Percentiles rank a stretch among this genome's conserved stretches.
Evolutionary conservation across 1,140 invertebrate species (phyloP).

Genomic region (Aporrectodea caliginosa): DNA sequence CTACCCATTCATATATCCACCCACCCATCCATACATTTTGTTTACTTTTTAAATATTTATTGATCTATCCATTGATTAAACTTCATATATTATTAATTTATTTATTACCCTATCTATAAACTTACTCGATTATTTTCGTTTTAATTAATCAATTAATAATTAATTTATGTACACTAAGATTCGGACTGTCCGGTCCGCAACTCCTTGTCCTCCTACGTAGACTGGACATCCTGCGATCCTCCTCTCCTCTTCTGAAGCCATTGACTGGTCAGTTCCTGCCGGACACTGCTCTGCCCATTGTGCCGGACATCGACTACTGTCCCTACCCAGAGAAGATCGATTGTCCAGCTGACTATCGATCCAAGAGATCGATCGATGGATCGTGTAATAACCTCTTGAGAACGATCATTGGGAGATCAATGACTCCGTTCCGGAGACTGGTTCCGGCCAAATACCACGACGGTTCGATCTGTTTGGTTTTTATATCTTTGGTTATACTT

Average conservation of each 20-base stretch:
- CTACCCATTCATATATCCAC: too few relatives aligned
- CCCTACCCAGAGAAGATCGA: not conserved
- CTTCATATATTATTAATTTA: too few relatives aligned
- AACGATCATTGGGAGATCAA: not conserved
- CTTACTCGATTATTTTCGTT: too few relatives aligned
- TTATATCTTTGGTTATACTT: too few relatives aligned
- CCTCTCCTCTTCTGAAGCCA: not conserved
- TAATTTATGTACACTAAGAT: too few relatives aligned
- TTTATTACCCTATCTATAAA: too few relatives aligned
- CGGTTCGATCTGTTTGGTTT: too few relatives aligned
- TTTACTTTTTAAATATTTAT: too few relatives aligned
- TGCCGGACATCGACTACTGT: constrained; percentile 9
- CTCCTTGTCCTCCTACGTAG: not conserved
- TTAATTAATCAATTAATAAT: too few relatives aligned
- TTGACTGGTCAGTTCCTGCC: not conserved
- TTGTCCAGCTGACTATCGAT: constrained; percentile 25
- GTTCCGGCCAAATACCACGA: constrained; percentile 19
- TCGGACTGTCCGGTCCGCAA: not conserved
- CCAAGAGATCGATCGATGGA: not conserved
- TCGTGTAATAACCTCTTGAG: not conserved
- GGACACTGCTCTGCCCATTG: not conserved
- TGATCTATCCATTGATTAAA: too few relatives aligned
- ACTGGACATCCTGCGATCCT: not conserved
- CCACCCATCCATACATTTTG: too few relatives aligned
- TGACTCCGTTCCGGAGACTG: constrained; percentile 3